phyloP scores from a whole-genome alignment of 2,888 invertebrate genomes.

The Lasioglossum marginatum region DNA sequence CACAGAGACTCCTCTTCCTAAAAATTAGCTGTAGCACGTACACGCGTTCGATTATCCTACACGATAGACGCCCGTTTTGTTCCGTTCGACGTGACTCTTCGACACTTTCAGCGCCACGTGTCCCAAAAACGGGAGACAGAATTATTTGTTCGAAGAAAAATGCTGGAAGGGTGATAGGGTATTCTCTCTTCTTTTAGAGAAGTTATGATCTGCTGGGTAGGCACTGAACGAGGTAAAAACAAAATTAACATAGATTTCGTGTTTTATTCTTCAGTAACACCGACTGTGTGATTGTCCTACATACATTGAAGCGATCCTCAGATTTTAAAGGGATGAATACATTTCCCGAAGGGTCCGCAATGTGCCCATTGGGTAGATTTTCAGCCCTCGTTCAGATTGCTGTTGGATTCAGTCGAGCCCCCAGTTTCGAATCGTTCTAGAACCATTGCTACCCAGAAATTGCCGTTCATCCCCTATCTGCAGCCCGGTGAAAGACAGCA shows the following conservation, averaged over 20 bases:
- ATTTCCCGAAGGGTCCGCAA: background rate
- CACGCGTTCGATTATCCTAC: too few species aligned
- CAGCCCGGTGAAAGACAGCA: conserved; percentile 44
- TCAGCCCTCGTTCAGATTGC: background rate
- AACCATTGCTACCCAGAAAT: conserved; percentile 9
- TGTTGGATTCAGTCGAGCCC: background rate
- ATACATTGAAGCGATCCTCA: background rate
- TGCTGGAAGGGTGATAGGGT: too few species aligned
- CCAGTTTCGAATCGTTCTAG: background rate
- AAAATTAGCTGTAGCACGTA: background rate
- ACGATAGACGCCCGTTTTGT: background rate
- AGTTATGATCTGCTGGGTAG: too few species aligned
- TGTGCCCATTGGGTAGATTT: background rate
- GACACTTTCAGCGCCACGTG: background rate
- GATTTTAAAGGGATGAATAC: background rate
- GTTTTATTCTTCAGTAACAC: background rate
- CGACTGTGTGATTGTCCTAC: background rate
- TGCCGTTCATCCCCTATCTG: conserved; percentile 12
- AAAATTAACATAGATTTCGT: too few species aligned
- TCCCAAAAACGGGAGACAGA: background rate
- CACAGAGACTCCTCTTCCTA: background rate
- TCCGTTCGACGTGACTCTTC: too few species aligned
- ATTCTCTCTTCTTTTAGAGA: too few species aligned
- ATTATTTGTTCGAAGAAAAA: too few species aligned
- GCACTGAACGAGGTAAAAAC: too few species aligned